These are phyloP conservation scores for Clupea harengus DNA, from an alignment of 2,113 vertebrate genomes.

Conservation along the genomic window DNA sequence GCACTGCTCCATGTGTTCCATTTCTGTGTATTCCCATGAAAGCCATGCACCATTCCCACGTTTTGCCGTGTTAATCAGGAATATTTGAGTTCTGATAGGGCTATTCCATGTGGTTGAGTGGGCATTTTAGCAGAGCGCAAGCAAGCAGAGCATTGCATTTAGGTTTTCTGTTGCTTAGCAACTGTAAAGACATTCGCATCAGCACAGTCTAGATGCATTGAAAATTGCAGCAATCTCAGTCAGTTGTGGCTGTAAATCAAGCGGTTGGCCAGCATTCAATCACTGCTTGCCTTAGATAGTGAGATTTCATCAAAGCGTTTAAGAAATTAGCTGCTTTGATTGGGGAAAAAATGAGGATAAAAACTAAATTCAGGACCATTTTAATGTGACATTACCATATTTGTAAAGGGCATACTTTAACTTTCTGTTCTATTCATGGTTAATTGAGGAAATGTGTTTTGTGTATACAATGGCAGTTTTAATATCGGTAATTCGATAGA, in stretches of 20 bases:
- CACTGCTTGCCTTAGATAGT: background rate
- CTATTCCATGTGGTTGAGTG: slow-evolving; percentile 27
- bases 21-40: slow-evolving; percentile 16
- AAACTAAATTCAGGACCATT: background rate
- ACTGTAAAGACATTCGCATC: slow-evolving; percentile 43
- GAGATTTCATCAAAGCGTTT: slow-evolving; percentile 2
- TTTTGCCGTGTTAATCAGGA: background rate
- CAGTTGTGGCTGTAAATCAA: background rate
- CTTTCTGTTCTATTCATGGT: background rate
- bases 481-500: background rate
- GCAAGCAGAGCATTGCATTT: slow-evolving; percentile 25
- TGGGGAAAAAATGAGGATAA: background rate
- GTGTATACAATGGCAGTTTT: background rate
- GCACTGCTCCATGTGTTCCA: slow-evolving; percentile 9
- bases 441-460: background rate
- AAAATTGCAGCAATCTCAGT: slow-evolving; percentile 2
- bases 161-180: slow-evolving; percentile 53
- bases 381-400: background rate
- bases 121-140: slow-evolving; percentile 11
- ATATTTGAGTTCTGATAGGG: background rate
- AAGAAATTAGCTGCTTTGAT: background rate
- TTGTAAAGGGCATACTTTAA: background rate
- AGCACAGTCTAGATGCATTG: slow-evolving; percentile 22
- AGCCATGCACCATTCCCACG: background rate
- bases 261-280: background rate